Percentiles rank a stretch among this genome's conserved stretches.
phyloP scores from a whole-genome alignment of 2,888 invertebrate species.

The Drosophila pegasa region DNA sequence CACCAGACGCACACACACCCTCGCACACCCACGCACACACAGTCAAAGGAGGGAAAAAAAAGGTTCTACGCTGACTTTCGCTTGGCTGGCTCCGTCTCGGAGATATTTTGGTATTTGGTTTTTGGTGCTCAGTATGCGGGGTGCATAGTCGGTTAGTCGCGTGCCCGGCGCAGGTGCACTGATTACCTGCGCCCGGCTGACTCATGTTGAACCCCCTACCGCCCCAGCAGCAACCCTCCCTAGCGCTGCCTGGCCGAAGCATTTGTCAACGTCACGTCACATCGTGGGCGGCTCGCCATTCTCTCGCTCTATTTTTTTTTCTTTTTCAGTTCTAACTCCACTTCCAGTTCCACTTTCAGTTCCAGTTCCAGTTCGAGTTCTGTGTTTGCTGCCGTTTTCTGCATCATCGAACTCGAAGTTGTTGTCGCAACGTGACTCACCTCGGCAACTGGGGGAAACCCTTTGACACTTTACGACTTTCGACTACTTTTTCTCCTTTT shows the following conservation, averaged over 20 bases:
- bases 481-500: slow-evolving; percentile 20
- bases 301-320: not conserved
- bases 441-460: slow-evolving; percentile 51
- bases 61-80: slow-evolving; percentile 43
- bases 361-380: not conserved
- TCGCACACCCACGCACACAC: slow-evolving; percentile 7
- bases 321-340: slow-evolving; percentile 12
- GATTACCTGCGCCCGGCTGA: slow-evolving; percentile 57
- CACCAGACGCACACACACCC: slow-evolving; percentile 30
- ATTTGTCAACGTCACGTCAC: slow-evolving; percentile 73
- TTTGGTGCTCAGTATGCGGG: slow-evolving; percentile 21
- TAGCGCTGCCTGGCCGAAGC: slow-evolving; percentile 42
- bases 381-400: slow-evolving; percentile 59
- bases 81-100: slow-evolving; percentile 49
- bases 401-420: slow-evolving; percentile 64
- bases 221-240: not conserved
- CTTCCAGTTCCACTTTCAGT: not conserved
- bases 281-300: slow-evolving; percentile 44
- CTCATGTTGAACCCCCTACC: slow-evolving; percentile 27
- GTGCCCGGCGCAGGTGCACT: slow-evolving; percentile 64
- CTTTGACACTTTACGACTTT: slow-evolving; percentile 44
- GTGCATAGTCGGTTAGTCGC: slow-evolving; percentile 56
- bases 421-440: slow-evolving; percentile 67
- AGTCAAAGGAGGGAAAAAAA: slow-evolving; percentile 1
- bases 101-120: slow-evolving; percentile 22